A percentile compares a stretch with the other conserved stretches of the same genome.
Evolutionary conservation across 2,888 invertebrate genomes (phyloP).

Genomic region (Athetis lepigone): DNA sequence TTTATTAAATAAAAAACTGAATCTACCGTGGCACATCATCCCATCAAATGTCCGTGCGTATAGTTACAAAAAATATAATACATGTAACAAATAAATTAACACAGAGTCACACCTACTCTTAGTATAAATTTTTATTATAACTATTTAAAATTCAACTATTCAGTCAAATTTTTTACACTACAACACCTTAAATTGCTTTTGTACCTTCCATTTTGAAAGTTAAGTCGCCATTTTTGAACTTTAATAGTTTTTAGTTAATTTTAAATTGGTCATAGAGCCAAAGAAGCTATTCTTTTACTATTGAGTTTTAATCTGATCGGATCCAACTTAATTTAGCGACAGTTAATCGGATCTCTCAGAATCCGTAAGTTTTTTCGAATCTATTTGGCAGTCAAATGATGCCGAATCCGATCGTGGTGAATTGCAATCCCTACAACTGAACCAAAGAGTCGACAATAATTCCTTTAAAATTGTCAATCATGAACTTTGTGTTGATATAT

Average conservation of each 20-base stretch:
- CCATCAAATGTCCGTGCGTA: conserved; percentile 14
- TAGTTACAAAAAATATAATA: conserved; percentile 49
- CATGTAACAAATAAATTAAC: conserved; percentile 41
- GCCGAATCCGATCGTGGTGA: too few species aligned
- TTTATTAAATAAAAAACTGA: conserved; percentile 26
- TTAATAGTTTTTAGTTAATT: conserved; percentile 7
- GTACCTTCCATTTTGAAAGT: conserved; percentile 39
- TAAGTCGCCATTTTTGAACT: conserved; percentile 15
- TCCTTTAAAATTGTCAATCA: too few species aligned
- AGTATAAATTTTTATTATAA: conserved; percentile 38
- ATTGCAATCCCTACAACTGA: too few species aligned
- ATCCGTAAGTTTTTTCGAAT: too few species aligned
- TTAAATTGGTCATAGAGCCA: conserved; percentile 3
- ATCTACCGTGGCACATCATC: conserved; percentile 22
- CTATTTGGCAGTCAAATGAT: too few species aligned
- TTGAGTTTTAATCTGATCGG: background rate
- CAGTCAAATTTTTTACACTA: conserved; percentile 62
- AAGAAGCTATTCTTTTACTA: background rate
- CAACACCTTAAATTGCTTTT: conserved; percentile 28
- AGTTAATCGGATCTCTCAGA: too few species aligned
- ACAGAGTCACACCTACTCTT: conserved; percentile 39
- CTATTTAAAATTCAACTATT: conserved; percentile 65
- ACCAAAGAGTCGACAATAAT: background rate
- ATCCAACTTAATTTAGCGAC: too few species aligned
- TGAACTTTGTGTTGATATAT: too few species aligned